Evolutionary conservation across 2,113 vertebrate species (phyloP), one percentile per base, ranked within the genome.

Genomic region (Sturnus vulgaris): DNA sequence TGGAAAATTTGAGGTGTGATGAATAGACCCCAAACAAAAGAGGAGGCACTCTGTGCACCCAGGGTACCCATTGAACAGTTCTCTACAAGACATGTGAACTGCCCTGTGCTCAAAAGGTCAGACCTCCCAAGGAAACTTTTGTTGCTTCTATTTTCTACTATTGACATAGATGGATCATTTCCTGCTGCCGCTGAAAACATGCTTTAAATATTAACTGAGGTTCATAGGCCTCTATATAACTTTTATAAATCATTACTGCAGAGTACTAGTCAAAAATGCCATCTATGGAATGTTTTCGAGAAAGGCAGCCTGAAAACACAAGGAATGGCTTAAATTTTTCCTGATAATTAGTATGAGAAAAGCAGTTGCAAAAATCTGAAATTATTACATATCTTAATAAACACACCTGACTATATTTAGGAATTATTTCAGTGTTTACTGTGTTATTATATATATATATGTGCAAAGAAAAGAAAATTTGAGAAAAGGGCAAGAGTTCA

Each of bases 161-260:
- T 69, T 93, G 92, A 88, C 92, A 85, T 25, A 88, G 78, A 92
- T 49, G 46, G 80, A 94, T 82, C 66, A 55, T 95, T 96, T 95
- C 70, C 83, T 94, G 73, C 77, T 91, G 81, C 56, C 49, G 13
- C 40, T 65, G 93, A 92, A 90, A 96, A 80, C 44, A 95, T 44
- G 66, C 83, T 96, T 97, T 96, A 97, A 97, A 95, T 97, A 96
- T 97, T 95, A 96, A 95, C 44, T 88, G 60, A 57, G n/a, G 47
- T 95, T 97, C 94, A 93, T 80, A 86, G 86, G 25, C 42, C 60
- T 87, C 64, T 81, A 22, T 96, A 44, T 56, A 97, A 94, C 40
- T 94, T 97, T 87, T 95, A 96, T 88, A 94, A 86, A 64, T 88
- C 27, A 49, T 91, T 88, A 19, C 70, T 94, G 37, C 70, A 55